phyloP scores from a whole-genome alignment of 2,797 vertebrate genomes.

The Cynopterus sphinx region DNA sequence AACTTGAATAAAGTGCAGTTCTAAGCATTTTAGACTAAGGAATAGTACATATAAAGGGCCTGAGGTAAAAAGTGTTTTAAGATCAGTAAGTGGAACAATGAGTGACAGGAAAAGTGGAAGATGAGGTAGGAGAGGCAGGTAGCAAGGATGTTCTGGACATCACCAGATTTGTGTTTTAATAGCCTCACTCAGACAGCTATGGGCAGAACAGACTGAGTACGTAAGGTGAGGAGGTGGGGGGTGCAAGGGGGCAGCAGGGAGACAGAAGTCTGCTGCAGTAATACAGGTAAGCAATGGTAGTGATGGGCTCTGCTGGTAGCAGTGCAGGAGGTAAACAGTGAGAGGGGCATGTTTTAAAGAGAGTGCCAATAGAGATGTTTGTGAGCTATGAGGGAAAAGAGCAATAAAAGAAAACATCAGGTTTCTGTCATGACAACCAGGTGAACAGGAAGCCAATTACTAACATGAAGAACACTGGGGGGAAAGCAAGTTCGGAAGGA shows the following conservation, averaged over 20 bases:
- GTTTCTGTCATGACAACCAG: background rate
- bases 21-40: background rate
- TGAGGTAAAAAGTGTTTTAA: background rate
- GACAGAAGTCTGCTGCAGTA: background rate
- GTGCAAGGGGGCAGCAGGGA: background rate
- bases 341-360: background rate
- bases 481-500: background rate
- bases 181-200: background rate
- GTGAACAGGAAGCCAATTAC: background rate
- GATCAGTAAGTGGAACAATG: background rate
- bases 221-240: accelerated
- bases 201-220: background rate
- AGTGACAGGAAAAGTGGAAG: background rate
- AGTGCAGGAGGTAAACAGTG: background rate
- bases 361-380: background rate
- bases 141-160: background rate
- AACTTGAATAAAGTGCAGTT: background rate
- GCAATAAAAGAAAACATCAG: background rate
- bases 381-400: background rate
- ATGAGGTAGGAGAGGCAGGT: background rate
- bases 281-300: background rate
- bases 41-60: background rate
- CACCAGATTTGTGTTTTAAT: background rate
- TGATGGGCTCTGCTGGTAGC: background rate
- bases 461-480: background rate